Conservation (phyloP, 2,888 invertebrate species). For the Clostera curtula region DNA sequence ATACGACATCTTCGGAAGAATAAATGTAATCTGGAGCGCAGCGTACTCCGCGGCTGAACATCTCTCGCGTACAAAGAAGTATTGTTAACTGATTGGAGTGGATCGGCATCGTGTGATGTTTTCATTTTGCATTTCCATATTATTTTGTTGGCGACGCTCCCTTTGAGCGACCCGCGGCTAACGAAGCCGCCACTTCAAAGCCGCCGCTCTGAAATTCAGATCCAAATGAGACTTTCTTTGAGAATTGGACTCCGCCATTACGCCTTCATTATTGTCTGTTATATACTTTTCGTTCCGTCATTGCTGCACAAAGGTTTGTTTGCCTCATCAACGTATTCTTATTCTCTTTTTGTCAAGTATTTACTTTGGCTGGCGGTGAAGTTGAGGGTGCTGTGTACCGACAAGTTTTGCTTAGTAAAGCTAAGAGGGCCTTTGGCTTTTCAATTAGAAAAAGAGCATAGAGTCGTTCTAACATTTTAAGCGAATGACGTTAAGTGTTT, state of each 20-base stretch:
- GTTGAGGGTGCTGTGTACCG: no score
- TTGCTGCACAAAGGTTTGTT: no score
- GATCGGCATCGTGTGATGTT: conserved; percentile 40
- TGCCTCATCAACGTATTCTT: no score
- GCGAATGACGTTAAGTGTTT: no score
- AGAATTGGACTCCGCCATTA: conserved; percentile 54
- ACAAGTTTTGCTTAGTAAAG: no score
- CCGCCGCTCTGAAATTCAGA: conserved; percentile 18
- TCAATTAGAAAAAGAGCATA: no score
- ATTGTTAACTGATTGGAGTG: conserved; percentile 46
- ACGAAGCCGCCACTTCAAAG: conserved; percentile 37
- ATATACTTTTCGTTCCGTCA: conserved; percentile 40
- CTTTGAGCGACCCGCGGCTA: conserved; percentile 23
- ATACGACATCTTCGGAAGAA: no score
- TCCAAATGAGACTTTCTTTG: conserved; percentile 46
- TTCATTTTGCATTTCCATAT: conserved; percentile 63
- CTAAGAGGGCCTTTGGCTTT: no score
- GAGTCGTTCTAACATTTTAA: no score
- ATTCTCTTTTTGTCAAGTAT: background rate
- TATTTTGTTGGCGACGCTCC: conserved; percentile 41
- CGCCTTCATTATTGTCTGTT: conserved; percentile 21
- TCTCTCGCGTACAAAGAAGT: conserved; percentile 38
- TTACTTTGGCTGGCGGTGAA: no score
- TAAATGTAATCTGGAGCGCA: no score
- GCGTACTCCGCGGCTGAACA: no score